phyloP scores from a whole-genome alignment of 1,140 invertebrate genomes.

The Zaprionus taronus region DNA sequence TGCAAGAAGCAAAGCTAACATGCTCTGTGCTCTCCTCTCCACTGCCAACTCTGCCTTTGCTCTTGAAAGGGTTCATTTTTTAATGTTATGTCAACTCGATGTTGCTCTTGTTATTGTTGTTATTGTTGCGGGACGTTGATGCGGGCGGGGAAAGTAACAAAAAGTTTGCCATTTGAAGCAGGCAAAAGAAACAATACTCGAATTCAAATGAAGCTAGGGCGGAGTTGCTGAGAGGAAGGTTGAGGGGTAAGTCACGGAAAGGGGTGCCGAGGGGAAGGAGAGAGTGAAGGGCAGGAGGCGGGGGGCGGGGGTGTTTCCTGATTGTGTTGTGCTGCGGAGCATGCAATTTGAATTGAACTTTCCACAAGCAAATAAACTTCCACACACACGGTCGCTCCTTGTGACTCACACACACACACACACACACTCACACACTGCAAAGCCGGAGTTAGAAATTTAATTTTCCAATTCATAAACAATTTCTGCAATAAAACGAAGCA shows the following conservation, averaged over 20 bases:
- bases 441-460: constrained; percentile 65
- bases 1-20: neutral
- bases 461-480: constrained; percentile 81
- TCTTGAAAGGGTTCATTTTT: constrained; percentile 19
- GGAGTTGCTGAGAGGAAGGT: neutral
- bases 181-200: constrained; percentile 48
- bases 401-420: constrained; percentile 11
- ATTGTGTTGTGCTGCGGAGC: constrained; percentile 63
- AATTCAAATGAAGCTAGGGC: constrained; percentile 40
- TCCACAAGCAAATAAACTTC: constrained; percentile 72
- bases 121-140: neutral
- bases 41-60: neutral
- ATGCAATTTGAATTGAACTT: constrained; percentile 80
- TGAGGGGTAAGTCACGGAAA: neutral
- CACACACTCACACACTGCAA: neutral
- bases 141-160: neutral
- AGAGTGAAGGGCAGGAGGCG: neutral
- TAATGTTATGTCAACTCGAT: constrained; percentile 29
- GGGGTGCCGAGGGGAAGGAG: too few species aligned
- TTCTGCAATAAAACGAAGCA: constrained; percentile 70
- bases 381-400: constrained; percentile 14
- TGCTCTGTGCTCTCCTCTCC: neutral
- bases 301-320: constrained; percentile 26
- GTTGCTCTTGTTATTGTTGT: constrained; percentile 5
- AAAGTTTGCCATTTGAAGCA: constrained; percentile 24